Conservation (phyloP, 2,113 vertebrate species). For the Lynx canadensis region DNA sequence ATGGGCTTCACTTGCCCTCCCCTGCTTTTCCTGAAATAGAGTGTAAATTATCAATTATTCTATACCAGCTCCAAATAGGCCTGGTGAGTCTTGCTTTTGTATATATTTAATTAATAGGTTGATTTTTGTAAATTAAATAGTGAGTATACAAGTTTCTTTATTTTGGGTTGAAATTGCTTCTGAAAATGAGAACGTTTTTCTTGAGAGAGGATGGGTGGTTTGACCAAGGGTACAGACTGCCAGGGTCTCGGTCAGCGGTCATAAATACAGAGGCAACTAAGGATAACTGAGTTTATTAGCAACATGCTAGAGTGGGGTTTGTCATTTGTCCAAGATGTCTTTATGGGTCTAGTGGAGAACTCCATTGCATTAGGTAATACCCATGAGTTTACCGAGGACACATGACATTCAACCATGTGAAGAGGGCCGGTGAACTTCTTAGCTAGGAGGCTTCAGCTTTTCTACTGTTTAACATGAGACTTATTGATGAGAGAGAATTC, state of each 20-base stretch:
- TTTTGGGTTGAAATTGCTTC: constrained; percentile 13
- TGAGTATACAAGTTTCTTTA: neutral
- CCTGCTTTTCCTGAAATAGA: neutral
- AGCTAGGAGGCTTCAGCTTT: neutral
- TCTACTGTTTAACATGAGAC: neutral
- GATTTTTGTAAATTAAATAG: neutral
- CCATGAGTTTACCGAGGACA: neutral
- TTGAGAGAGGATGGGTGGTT: neutral
- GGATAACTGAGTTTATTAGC: neutral
- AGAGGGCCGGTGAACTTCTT: neutral
- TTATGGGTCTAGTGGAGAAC: neutral
- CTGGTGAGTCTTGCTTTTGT: constrained; percentile 15
- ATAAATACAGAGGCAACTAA: neutral
- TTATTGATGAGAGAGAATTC: neutral
- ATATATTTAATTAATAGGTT: neutral
- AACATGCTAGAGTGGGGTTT: neutral
- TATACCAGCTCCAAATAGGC: neutral
- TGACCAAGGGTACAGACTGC: neutral
- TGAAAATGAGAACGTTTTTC: constrained; percentile 42
- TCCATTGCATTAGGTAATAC: neutral
- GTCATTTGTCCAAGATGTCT: neutral
- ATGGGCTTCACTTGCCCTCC: neutral
- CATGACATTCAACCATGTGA: neutral
- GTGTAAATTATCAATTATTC: neutral
- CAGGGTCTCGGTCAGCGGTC: neutral